Evolutionary conservation across 2,888 invertebrate species (phyloP), one percentile per base, ranked within the genome.

Genomic region (Diarsia mendica): DNA sequence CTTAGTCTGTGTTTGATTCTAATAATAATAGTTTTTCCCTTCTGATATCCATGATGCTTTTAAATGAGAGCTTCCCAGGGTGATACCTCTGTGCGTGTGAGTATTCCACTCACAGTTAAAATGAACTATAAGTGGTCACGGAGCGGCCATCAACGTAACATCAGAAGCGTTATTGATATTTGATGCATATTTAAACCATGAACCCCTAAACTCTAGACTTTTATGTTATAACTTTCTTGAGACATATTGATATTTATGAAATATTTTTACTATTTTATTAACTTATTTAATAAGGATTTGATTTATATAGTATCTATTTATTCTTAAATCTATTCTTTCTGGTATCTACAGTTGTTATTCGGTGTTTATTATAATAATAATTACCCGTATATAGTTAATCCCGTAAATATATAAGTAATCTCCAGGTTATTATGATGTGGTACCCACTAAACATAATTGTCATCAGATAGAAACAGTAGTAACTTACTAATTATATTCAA

Each of bases 291-390:
- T 33, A 53, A 23, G 28, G 44, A 23, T 20, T 80, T 28, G 15
- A 63, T 72, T 53, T 53, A 49, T 55, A 58, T 51, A 63, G 15
- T 63, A 63, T 60, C 6, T 44, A 63, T 63, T 63, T 44, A 63
- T 44, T 44, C 44, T 3, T 63, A 15, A 44, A 63, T 63, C 8
- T 44, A n/a, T 61, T 76, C 23, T 75, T 68, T 46, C 55, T 44
- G 75, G 48, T 66, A 8, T 74, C 39, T 81, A 81, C 51, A 44
- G 49, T 60, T 66, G 49, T 60, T 61, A 49, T 60, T 68, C 49
- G 49, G 58, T 67, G 75, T 79, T 67, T 79, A 77, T 82, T 65
- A 66, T 81, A 81, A 75, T 68, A 76, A 68, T 79, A 82, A 82
- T 55, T 60, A 55, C 60, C 82, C 58, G 20, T 60, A 75, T 51